Evolutionary conservation across 2,797 vertebrate genomes (phyloP), one percentile per base, ranked within the genome.

Genomic region (Myripristis murdjan): DNA sequence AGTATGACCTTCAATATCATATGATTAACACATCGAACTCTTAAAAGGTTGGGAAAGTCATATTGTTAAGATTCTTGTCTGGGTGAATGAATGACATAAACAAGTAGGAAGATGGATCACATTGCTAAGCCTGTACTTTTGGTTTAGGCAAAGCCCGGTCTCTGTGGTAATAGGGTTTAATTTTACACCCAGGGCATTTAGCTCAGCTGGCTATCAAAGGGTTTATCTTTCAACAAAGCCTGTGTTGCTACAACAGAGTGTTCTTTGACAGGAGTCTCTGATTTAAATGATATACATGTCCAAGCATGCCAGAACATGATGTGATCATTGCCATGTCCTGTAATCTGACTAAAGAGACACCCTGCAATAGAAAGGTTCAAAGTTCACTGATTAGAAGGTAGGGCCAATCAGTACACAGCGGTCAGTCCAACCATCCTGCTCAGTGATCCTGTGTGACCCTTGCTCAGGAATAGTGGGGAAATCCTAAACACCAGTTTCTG

Each of bases 251-350:
- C 20, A 28, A 55, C 70, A 70, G 35, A 9, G 5, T 9, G 16
- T 26, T 35, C 41, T 39, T 18, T 23, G n/a, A 73, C 33, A 41
- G 15, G 3, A 26, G 24, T 6, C 55, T 65, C 33, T 51, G 81
- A 92, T 95, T 95, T 89, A 93, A 88, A 91, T 26, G 54, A 23
- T 43, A 41, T 55, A 33, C 22, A 56, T 63, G 48, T 59, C 59
- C 3, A 48, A 48, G 28, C 79, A 46, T 63, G 84, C 37, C 65
- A 31, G 49, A 53, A 63, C 73, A 72, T 1, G 60, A 3, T 11
- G 3, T 39, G 24, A 37, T 59, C 0, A 24, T 20, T 61, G 10
- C 8, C 10, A 33, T 64, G 56, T 64, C 60, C 53, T 71, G 28
- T 52, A 73, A 86, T 77, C 65, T 70, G 44, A 75, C 39, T 24